A percentile compares a stretch with the other conserved stretches of the same genome.
These are phyloP conservation scores for Drosophila tani DNA, from an alignment of 1,140 invertebrate species.

Conservation along the genomic window DNA sequence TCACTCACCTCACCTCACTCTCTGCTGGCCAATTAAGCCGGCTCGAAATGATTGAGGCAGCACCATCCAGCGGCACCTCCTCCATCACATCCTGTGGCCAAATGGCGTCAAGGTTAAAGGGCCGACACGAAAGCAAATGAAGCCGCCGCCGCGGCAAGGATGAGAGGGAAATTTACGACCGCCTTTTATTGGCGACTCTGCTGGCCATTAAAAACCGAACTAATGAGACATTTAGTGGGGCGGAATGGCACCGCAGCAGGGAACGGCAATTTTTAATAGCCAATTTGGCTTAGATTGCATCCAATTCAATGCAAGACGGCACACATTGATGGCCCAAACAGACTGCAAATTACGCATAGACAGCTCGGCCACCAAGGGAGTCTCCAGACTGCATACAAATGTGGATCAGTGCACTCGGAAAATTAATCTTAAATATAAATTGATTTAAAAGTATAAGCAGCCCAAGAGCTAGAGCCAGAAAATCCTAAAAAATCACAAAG, in stretches of 20 bases:
- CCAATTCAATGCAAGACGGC: slow-evolving; percentile 28
- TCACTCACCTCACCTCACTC: not conserved
- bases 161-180: slow-evolving; percentile 46
- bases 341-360: slow-evolving; percentile 43
- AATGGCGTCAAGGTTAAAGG: slow-evolving; percentile 56
- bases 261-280: slow-evolving; percentile 47
- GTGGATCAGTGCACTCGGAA: slow-evolving; percentile 20
- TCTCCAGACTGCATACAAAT: slow-evolving; percentile 67
- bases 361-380: slow-evolving; percentile 20
- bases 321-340: slow-evolving; percentile 40
- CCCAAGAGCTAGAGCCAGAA: too few relatives aligned
- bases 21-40: slow-evolving; percentile 27
- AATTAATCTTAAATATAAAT: not conserved
- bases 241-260: slow-evolving; percentile 13
- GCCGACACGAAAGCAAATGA: slow-evolving; percentile 28
- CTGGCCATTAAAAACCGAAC: slow-evolving; percentile 58
- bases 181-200: slow-evolving; percentile 50
- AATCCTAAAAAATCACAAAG: not conserved
- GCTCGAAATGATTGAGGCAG: slow-evolving; percentile 12
- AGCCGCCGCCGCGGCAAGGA: slow-evolving; percentile 28
- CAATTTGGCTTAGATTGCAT: slow-evolving; percentile 55
- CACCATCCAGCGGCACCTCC: not conserved
- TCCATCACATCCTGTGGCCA: slow-evolving; percentile 52
- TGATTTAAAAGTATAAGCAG: too few relatives aligned
- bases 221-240: slow-evolving; percentile 60